Base-by-base conservation (phyloP, 2,888 invertebrate genomes). In the Cloeon dipterum region DNA sequence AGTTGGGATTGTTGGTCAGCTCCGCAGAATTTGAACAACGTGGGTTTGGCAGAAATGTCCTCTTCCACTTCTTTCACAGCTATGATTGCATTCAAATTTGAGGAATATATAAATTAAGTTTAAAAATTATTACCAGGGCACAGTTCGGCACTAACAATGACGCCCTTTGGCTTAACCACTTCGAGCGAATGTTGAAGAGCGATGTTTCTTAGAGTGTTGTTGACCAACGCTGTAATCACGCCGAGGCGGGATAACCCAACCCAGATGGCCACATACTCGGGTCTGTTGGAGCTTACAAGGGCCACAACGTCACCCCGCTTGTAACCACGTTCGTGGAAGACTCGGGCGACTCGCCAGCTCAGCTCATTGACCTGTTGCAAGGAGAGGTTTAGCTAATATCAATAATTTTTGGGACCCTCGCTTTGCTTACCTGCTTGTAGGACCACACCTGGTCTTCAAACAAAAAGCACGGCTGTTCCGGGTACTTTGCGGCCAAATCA, bases 201-300 rank as follows among this genome's bases (percentile, higher is more conserved):
- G 42, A 81, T 74, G 37, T 73, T 65, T 4, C 81, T 65, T 42
- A 93, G 62, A 57, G 93, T 86, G 44, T 76, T 79, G 58, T 96
- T 96, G 47, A 96, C 76, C 37, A 96, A 66, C 1, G 94, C 91
- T 0, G 86, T 74, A 3, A 79, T 63, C 1, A 77, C 70, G 16
- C 86, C 83, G 25, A 81, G 59, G 62, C 93, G 91, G 20, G 86
- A 73, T 47, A 93, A 62, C 3, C 93, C 94, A 29, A 96, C 60
- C 93, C 93, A 94, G 10, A 79, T 66, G 49, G 74, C 77, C 10
- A 85, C 70, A 54, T 77, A 93, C 59, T 93, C 86, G 2, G 77
- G 78, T 26, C 79, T 66, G 50, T 82, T 86, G 43, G 85, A 82
- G 77, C 93, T 76, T 46, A 88, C 68, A 37, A 96, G 60, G 26